Base-by-base conservation (phyloP, 2,797 vertebrate species). In the Urosaurus nigricauda region DNA sequence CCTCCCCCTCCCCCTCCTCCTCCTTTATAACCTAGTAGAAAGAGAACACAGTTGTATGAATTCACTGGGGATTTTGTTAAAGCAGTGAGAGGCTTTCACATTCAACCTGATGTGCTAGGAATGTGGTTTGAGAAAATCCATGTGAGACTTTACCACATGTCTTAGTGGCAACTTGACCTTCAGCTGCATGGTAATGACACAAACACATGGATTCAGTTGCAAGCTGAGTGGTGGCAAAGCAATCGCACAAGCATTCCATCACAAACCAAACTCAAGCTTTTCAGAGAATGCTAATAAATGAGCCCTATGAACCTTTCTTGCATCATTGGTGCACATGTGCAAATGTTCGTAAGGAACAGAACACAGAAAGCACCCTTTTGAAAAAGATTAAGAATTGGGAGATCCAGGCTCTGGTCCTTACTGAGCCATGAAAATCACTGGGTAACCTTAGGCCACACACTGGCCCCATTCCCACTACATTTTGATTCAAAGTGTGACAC, bases 221-320 rank as follows among this genome's bases (percentile, higher is more conserved):
- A 80, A 80, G 65, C 43, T 53, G 26, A 53, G 51, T 81, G 86
- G 37, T 73, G 14, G 12, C 68, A 81, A 87, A 82, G 21, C 53
- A 82, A 74, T 17, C 68, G 21, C 37, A 58, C 51, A 74, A 43
- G 60, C 71, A 74, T 82, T 87, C 40, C 6, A 81, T 5, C 29
- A 81, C 68, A 60, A 73, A 14, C 53, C 53, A 40, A 81, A 43
- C 26, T 40, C 12, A 81, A 3, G 26, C 37, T 74, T 87, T 87
- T 81, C 53, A n/a, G 29, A 65, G 24, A 79, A 47, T n/a, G 71
- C 79, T 87, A 71, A 21, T 58, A 79, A 86, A 79, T 70, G 60
- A 5, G 70, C 29, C 79, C 43, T 60, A 12, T 47, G 56, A 87
- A 35, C 53, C 32, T 9, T 63, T 82, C 35, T 47, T 47, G 29